Evolutionary conservation across 2,113 vertebrate genomes (phyloP), one percentile per base, ranked within the genome.

Genomic region (Scytalopus superciliaris): DNA sequence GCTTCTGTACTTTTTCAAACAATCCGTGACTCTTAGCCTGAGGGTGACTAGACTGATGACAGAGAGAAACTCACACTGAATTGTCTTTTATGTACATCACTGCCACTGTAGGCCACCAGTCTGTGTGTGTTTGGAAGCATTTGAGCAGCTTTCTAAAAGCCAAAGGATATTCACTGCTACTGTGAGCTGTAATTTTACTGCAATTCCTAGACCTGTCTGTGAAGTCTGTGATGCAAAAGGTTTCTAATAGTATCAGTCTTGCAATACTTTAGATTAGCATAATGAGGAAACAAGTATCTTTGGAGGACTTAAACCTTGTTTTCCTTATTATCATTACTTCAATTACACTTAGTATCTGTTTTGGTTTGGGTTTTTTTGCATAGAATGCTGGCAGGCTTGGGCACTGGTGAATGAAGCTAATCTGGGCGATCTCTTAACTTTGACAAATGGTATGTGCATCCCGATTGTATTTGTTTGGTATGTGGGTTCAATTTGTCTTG

Each of bases 351-450:
- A 3, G 0, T 44, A 42, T 33, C 47, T 86, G 8, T 62, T 88
- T 76, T 95, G 25, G 27, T 89, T 93, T 57, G 47, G 1, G 2
- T 84, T 67, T 49, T 90, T 87, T 73, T 95, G 24, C 57, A 50
- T 10, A 98, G 97, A 98, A 66, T 98, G 70, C 42, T 91, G 96
- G 50, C 97, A 98, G 95, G 98, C 98, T 70, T 98, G 97, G 97
- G 67, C 95, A 60, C 74, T 98, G 77, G 97, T 98, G 62, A 98
- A 98, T 57, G 97, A 98, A 94, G 97, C 98, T 83, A 89, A 96
- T 85, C 59, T 96, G 56, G 93, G 85, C 66, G 96, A 96, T 76
- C 97, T 88, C 83, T 91, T 95, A 84, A 75, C 63, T 27, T 14
- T 70, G 23, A 31, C 75, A 85, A 93, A 96, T 24, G 97, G 98